These are phyloP conservation scores for Drosophila chauvacae DNA, from an alignment of 1,140 invertebrate species.

Conservation along the genomic window DNA sequence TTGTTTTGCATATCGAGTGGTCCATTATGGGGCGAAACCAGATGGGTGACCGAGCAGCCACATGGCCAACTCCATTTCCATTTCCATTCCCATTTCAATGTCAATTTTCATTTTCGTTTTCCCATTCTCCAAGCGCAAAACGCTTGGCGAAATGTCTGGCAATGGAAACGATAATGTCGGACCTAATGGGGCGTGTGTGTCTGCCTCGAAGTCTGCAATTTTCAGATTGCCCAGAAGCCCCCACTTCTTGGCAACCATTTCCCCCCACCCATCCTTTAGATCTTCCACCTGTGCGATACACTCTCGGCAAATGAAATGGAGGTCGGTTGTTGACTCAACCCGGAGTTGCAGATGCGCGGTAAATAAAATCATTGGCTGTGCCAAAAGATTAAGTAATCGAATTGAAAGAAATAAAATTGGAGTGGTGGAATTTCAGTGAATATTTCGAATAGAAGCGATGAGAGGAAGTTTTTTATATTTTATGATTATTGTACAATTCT, in stretches of 20 bases:
- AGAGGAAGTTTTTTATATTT: background rate
- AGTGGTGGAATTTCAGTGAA: background rate
- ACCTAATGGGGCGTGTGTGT: constrained; percentile 55
- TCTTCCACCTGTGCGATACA: constrained; percentile 33
- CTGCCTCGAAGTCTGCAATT: constrained; percentile 68
- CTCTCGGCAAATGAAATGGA: constrained; percentile 59
- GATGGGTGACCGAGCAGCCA: constrained; percentile 35
- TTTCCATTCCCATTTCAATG: constrained; percentile 68
- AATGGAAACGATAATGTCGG: constrained; percentile 56
- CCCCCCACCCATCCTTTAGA: background rate
- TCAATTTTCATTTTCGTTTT: constrained; percentile 73
- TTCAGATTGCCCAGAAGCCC: constrained; percentile 23
- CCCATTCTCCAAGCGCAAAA: constrained; percentile 26
- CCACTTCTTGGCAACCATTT: background rate
- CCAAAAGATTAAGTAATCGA: constrained; percentile 19
- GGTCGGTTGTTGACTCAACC: constrained; percentile 59
- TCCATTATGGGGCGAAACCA: constrained; percentile 26
- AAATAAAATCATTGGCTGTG: constrained; percentile 15
- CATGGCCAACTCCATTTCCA: constrained; percentile 48
- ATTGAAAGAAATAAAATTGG: constrained; percentile 4
- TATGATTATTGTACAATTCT: no score
- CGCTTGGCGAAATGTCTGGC: constrained; percentile 50
- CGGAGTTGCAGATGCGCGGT: constrained; percentile 43
- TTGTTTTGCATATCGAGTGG: constrained; percentile 50
- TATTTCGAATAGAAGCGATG: background rate